Conservation (phyloP, 2,888 invertebrate genomes). For the Marronus borbonicus region DNA sequence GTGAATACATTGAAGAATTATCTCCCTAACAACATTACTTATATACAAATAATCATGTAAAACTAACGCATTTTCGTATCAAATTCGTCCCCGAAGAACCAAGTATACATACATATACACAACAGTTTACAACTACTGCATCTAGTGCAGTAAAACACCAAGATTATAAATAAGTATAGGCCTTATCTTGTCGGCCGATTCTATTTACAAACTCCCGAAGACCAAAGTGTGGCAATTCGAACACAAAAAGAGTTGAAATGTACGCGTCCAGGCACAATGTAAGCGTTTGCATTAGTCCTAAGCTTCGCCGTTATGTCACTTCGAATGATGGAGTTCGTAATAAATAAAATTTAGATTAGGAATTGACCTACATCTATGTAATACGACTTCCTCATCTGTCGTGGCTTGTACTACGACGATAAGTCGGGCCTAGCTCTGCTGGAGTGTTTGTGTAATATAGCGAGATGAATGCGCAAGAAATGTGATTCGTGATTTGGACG, state of each 20-base stretch:
- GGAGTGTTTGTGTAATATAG: background rate
- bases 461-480: background rate
- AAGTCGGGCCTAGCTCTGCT: background rate
- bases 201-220: too few species aligned
- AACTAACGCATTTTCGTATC: too few species aligned
- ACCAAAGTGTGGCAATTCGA: too few species aligned
- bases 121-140: too few species aligned
- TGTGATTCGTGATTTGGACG: background rate
- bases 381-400: constrained; percentile 11
- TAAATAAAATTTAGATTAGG: constrained; percentile 11
- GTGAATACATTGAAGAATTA: too few species aligned
- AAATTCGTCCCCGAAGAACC: too few species aligned
- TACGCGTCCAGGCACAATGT: background rate
- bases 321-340: background rate
- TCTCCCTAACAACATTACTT: too few species aligned
- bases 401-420: background rate
- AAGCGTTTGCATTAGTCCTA: background rate
- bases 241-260: background rate
- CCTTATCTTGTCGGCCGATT: too few species aligned
- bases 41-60: too few species aligned
- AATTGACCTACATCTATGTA: constrained; percentile 12
- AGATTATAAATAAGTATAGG: too few species aligned
- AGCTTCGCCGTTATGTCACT: background rate
- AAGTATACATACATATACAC: too few species aligned
- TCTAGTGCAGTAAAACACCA: too few species aligned